Conservation (phyloP, 1,140 invertebrate genomes). For the Acyrthosiphon pisum region DNA sequence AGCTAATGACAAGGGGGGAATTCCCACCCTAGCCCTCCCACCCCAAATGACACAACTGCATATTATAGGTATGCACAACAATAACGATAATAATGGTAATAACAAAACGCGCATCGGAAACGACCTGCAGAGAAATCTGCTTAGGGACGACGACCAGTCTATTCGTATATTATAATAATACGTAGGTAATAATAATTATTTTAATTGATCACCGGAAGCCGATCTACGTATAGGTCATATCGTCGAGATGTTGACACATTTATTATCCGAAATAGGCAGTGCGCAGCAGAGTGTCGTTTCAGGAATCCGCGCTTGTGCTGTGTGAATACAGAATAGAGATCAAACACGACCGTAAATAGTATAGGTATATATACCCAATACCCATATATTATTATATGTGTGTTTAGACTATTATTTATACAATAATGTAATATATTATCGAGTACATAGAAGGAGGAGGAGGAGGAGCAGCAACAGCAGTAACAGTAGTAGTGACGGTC, state of each 20-base stretch:
- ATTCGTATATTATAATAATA: background rate
- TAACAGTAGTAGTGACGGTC: background rate
- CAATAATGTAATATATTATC: background rate
- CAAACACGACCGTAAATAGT: background rate
- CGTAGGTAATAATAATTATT: background rate
- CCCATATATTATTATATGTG: too few relatives aligned
- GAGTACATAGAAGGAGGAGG: background rate
- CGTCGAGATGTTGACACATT: background rate
- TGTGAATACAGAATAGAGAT: background rate
- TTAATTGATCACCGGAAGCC: background rate
- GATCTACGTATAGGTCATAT: background rate
- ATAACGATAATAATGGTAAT: background rate
- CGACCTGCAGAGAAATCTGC: background rate
- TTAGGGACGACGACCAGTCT: background rate
- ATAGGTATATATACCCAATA: too few relatives aligned
- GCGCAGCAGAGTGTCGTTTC: background rate
- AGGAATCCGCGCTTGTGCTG: background rate
- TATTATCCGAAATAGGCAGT: background rate
- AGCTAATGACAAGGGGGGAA: too few relatives aligned
- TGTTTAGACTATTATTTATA: background rate
- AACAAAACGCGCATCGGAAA: background rate
- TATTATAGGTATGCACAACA: background rate
- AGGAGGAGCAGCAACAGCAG: too few relatives aligned
- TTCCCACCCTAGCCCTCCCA: too few relatives aligned
- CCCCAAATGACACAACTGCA: too few relatives aligned